These are phyloP conservation scores for Falco peregrinus DNA, from an alignment of 2,797 vertebrate species.

Conservation along the genomic window DNA sequence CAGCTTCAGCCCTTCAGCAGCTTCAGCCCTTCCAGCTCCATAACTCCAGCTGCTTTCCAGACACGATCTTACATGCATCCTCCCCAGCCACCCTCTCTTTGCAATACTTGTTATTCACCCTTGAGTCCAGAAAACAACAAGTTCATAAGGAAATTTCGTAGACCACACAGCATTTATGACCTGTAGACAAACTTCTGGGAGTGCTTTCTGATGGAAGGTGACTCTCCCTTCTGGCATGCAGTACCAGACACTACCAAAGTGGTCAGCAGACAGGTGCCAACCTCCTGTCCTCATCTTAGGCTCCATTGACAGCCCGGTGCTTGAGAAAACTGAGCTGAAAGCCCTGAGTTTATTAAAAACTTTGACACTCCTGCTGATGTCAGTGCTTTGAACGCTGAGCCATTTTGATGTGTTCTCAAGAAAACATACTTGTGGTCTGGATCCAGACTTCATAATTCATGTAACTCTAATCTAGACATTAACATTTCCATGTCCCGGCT, in stretches of 20 bases:
- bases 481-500: constrained; percentile 7
- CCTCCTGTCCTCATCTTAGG: constrained; percentile 1
- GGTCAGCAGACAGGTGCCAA: background rate
- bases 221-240: background rate
- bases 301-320: background rate
- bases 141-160: background rate
- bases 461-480: constrained; percentile 48
- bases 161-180: constrained; percentile 30
- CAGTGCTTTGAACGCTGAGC: constrained; percentile 17
- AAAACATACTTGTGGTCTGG: constrained; percentile 60
- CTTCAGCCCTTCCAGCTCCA: background rate
- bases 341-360: background rate
- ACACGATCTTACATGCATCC: background rate
- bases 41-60: constrained; percentile 30
- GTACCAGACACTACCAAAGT: background rate
- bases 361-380: constrained; percentile 5
- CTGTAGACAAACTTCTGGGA: background rate
- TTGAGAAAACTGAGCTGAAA: background rate
- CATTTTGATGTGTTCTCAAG: constrained; percentile 57
- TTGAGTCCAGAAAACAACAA: background rate
- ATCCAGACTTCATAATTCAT: constrained; percentile 28
- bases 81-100: background rate
- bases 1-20: background rate
- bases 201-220: background rate
- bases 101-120: background rate